These are phyloP conservation scores for Zaprionus bogoriensis DNA, from an alignment of 2,888 invertebrate genomes.

Conservation along the genomic window DNA sequence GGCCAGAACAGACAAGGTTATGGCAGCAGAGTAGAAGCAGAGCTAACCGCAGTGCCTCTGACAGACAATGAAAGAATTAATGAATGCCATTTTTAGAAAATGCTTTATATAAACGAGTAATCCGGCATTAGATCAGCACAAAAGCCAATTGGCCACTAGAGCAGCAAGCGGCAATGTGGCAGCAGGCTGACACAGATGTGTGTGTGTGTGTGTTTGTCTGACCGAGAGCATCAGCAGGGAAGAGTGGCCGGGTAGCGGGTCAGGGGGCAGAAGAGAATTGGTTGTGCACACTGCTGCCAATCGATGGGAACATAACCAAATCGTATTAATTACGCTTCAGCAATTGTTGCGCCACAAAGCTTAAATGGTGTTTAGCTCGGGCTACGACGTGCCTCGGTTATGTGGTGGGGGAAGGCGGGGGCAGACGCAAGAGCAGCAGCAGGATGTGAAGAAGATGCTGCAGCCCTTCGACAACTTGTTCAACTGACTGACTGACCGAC, in stretches of 20 bases:
- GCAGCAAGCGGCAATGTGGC: constrained; percentile 9
- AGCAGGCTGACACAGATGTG: neutral
- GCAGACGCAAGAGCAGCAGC: neutral
- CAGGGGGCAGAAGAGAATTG: neutral
- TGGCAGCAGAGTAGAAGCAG: neutral
- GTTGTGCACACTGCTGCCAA: constrained; percentile 38
- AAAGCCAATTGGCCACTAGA: constrained; percentile 54
- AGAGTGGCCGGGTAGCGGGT: neutral
- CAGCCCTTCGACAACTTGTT: neutral
- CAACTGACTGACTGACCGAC: neutral
- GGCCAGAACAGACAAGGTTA: neutral
- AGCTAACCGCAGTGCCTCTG: neutral
- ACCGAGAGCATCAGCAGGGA: neutral
- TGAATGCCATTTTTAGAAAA: constrained; percentile 39
- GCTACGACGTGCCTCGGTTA: constrained; percentile 12
- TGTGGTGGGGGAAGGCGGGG: neutral
- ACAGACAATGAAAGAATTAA: constrained; percentile 32
- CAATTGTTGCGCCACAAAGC: constrained; percentile 76
- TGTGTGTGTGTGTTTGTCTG: neutral
- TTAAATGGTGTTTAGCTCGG: constrained; percentile 42
- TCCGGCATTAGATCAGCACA: constrained; percentile 33
- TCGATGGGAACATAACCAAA: constrained; percentile 70
- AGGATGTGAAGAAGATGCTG: neutral
- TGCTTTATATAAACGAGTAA: constrained; percentile 29
- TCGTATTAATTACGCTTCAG: constrained; percentile 75